Base-by-base conservation (phyloP, 2,888 invertebrate genomes). In the Labia minor region DNA sequence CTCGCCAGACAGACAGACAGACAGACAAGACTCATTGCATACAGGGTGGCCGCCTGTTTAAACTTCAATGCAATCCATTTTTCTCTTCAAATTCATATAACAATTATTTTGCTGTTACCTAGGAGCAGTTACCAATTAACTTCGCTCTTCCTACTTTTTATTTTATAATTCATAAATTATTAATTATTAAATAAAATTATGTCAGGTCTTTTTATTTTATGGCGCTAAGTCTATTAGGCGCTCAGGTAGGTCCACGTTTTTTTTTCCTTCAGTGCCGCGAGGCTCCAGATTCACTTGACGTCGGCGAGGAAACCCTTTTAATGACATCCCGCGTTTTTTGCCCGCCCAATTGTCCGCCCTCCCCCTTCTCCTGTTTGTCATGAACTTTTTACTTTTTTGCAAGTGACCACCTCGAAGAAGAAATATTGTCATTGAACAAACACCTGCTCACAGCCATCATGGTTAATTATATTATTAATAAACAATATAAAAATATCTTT, bases 331-430 rank as follows among this genome's bases (percentile, higher is more conserved):
- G 49, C 2, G 16, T 49, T 49, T 49, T 49, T 49, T 6, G 4
- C 3, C 8, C 3, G 26, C 4, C 26, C 4, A 26, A 26, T 26
- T 8, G 4, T 6, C 26, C 26, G 8, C 26, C 26, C 26, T 8
- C 26, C 3, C 26, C 26, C 26, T 49, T 49, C 2, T 49, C 49
- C 16, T 49, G 49, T 49, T 49, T 49, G 49, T 49, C 49, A n/a
- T 49, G 49, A 8, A 49, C n/a, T 49, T 14, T 26, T 26, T 26
- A 26, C 49, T 49, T 49, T 33, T 49, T 49, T 49, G 49, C 49
- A 49, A 49, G n/a, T 49, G 49, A 49, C 49, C 49, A 49, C 49
- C 49, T 49, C 16, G 49, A n/a, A 49, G 49, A 49, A 49, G 49
- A 49, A 49, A 49, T 49, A 49, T 49, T 49, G 49, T 49, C 49